Conservation (phyloP, 2,888 invertebrate genomes). For the Iselma pallidipennis region DNA sequence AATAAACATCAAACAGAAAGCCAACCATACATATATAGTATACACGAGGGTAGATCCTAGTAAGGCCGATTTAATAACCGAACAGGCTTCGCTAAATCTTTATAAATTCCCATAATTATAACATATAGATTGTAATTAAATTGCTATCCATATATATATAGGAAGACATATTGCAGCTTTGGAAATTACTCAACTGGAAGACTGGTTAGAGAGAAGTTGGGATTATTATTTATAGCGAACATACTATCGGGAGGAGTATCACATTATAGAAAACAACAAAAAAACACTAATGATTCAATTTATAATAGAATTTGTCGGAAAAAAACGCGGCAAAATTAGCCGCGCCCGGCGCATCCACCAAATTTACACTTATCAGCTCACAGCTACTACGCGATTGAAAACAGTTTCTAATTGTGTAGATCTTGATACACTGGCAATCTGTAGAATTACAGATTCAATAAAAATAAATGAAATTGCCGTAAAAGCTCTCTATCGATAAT, state of each 20-base stretch:
- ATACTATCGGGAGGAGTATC: too few species aligned
- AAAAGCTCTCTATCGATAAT: slow-evolving; percentile 11
- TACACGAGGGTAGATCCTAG: slow-evolving; percentile 36
- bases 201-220: slow-evolving; percentile 18
- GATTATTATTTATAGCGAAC: neutral
- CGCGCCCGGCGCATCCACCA: neutral
- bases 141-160: slow-evolving; percentile 50
- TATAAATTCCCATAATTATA: slow-evolving; percentile 56
- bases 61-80: slow-evolving; percentile 46
- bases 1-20: slow-evolving; percentile 47
- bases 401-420: too few species aligned
- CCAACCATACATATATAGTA: slow-evolving; percentile 8
- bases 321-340: slow-evolving; percentile 6
- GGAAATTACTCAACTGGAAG: slow-evolving; percentile 47
- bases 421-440: too few species aligned
- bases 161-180: slow-evolving; percentile 47
- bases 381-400: too few species aligned
- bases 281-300: neutral
- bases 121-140: slow-evolving; percentile 56
- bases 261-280: too few species aligned
- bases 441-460: too few species aligned
- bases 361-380: too few species aligned
- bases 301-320: slow-evolving; percentile 2
- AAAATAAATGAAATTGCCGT: too few species aligned
- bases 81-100: slow-evolving; percentile 51